phyloP scores from a whole-genome alignment of 2,113 vertebrate genomes.

The Rhizomys pruinosus region DNA sequence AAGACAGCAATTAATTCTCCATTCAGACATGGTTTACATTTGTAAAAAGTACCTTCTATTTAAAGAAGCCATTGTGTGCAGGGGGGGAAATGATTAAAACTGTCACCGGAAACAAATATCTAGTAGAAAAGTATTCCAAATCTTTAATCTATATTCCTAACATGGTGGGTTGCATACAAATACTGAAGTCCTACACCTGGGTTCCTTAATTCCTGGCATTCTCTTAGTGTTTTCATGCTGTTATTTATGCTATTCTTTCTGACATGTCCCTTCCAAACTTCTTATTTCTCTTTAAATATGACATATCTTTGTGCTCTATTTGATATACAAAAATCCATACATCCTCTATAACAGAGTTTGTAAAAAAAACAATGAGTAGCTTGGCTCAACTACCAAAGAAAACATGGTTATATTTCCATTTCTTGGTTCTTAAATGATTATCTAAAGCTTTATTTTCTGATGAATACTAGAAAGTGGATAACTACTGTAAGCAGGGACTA shows the following conservation, averaged over 20 bases:
- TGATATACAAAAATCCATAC: constrained; percentile 56
- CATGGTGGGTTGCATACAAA: neutral
- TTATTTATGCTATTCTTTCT: constrained; percentile 60
- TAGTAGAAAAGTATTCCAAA: constrained; percentile 43
- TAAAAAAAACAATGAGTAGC: constrained; percentile 60
- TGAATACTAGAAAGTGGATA: constrained; percentile 20
- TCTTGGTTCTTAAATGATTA: constrained; percentile 54
- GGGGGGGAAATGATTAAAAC: constrained; percentile 38
- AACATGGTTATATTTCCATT: constrained; percentile 51
- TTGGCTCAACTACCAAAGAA: constrained; percentile 29
- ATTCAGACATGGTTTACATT: constrained; percentile 39
- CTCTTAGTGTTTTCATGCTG: constrained; percentile 50
- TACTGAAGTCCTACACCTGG: neutral
- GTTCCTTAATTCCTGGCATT: constrained; percentile 45
- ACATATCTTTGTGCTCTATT: constrained; percentile 22
- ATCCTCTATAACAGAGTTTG: constrained; percentile 38
- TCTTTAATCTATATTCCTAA: constrained; percentile 7
- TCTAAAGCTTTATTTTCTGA: constrained; percentile 38
- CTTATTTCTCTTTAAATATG: constrained; percentile 63
- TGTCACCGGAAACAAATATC: constrained; percentile 31
- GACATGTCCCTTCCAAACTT: constrained; percentile 59
- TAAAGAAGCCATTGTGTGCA: constrained; percentile 6
- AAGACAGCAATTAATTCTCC: constrained; percentile 44
- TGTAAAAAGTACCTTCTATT: constrained; percentile 11
- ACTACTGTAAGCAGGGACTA: neutral